A percentile compares a stretch with the other conserved stretches of the same genome.
Conservation (phyloP, 2,888 invertebrate genomes). For the Troides aeacus region DNA sequence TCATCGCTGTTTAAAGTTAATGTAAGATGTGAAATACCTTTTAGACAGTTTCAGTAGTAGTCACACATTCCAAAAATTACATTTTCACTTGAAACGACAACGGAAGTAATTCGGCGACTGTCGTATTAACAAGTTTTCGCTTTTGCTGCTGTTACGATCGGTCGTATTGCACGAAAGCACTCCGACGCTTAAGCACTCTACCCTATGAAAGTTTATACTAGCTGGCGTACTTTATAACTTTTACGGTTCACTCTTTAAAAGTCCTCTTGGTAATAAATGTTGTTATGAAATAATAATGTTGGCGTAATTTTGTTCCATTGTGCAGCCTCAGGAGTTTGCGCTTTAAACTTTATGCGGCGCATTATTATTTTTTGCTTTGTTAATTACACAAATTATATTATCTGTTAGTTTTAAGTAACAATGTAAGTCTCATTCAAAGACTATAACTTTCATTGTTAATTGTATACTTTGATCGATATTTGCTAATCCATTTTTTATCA, state of each 20-base stretch:
- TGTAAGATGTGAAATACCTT: too few relatives aligned
- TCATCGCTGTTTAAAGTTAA: too few relatives aligned
- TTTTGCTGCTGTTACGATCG: slow-evolving; percentile 10
- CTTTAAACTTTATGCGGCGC: too few relatives aligned
- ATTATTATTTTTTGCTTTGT: too few relatives aligned
- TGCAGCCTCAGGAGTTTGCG: neutral
- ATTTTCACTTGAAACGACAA: neutral
- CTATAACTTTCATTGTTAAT: too few relatives aligned
- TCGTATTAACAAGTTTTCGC: slow-evolving; percentile 8
- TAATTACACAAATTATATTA: neutral
- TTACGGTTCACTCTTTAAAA: slow-evolving; percentile 7
- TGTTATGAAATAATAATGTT: neutral
- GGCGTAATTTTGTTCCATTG: neutral
- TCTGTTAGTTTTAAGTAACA: neutral
- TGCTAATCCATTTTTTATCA: too few relatives aligned
- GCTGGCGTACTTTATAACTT: slow-evolving; percentile 8
- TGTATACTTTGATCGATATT: too few relatives aligned
- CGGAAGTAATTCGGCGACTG: slow-evolving; percentile 4
- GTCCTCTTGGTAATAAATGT: neutral
- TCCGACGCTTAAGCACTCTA: slow-evolving; percentile 14
- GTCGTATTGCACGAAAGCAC: slow-evolving; percentile 11
- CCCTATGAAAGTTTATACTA: slow-evolving; percentile 8
- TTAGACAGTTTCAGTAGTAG: too few relatives aligned
- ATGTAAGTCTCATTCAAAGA: too few relatives aligned
- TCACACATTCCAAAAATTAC: too few relatives aligned